phyloP scores from a whole-genome alignment of 2,113 vertebrate species.

The Gnathonemus longibarbis region DNA sequence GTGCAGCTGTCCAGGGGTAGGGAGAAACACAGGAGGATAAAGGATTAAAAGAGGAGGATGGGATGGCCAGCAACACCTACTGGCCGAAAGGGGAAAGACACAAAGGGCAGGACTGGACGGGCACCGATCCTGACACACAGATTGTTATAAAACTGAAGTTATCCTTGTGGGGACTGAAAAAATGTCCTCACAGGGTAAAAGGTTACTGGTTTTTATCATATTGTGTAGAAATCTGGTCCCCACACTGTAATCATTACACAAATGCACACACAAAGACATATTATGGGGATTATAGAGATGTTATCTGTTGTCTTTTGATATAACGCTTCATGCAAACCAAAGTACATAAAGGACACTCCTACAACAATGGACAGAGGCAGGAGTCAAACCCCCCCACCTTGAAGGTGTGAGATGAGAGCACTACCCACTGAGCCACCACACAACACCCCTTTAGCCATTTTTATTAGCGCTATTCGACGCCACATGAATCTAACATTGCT shows the following conservation, averaged over 20 bases:
- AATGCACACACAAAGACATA: not conserved
- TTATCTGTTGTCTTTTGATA: not conserved
- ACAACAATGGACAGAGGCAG: not conserved
- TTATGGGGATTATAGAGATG: not conserved
- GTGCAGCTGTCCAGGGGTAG: too few species aligned
- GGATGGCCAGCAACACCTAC: too few species aligned
- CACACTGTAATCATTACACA: not conserved
- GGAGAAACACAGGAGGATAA: too few species aligned
- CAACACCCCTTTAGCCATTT: not conserved
- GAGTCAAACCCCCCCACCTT: not conserved
- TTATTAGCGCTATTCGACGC: not conserved
- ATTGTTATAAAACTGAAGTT: not conserved
- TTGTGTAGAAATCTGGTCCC: not conserved
- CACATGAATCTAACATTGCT: not conserved
- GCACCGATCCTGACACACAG: not conserved
- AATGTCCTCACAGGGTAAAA: not conserved
- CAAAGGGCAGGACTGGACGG: too few species aligned
- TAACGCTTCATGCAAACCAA: not conserved
- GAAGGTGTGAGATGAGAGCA: not conserved
- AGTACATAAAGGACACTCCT: not conserved
- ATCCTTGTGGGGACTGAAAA: not conserved
- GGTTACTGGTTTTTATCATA: not conserved
- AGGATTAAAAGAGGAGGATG: too few species aligned
- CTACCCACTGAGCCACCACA: not conserved
- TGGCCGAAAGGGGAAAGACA: too few species aligned